A percentile compares a stretch with the other conserved stretches of the same genome.
Evolutionary conservation across 2,888 invertebrate species (phyloP).

Genomic region (Cryptocheilus praepositus): DNA sequence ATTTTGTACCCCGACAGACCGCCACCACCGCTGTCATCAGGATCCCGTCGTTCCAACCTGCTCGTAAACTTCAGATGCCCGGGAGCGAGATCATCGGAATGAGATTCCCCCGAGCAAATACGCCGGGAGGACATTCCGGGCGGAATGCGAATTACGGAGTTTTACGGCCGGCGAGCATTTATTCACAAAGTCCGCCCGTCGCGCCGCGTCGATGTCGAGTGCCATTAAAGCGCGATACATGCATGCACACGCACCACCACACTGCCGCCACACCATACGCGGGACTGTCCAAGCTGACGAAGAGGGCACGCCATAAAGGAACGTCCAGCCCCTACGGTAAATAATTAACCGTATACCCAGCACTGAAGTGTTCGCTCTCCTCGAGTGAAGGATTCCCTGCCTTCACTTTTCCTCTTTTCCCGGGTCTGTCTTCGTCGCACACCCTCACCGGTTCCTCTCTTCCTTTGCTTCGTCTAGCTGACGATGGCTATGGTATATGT

Average conservation of each 20-base stretch:
- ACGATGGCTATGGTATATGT: constrained; percentile 35
- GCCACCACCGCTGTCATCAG: constrained; percentile 17
- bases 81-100: constrained; percentile 31
- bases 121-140: not conserved
- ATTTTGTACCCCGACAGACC: constrained; percentile 7
- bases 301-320: constrained; percentile 29
- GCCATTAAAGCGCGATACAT: constrained; percentile 20
- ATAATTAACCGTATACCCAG: constrained; percentile 50
- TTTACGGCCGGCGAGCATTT: not conserved
- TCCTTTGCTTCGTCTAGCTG: constrained; percentile 21
- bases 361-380: constrained; percentile 46
- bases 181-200: not conserved
- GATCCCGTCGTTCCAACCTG: constrained; percentile 18
- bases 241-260: constrained; percentile 25
- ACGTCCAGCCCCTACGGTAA: constrained; percentile 42
- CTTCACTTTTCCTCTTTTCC: not conserved
- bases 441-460: constrained; percentile 22
- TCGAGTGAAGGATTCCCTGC: constrained; percentile 43
- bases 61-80: constrained; percentile 29
- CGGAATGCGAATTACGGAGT: constrained; percentile 2
- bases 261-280: too few species aligned
- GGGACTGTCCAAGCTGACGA: too few species aligned
- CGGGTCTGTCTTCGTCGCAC: not conserved
- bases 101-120: constrained; percentile 18
- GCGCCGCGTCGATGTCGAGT: constrained; percentile 6